Evolutionary conservation across 2,113 vertebrate species (phyloP).

Genomic region (Onychostoma macrolepis): DNA sequence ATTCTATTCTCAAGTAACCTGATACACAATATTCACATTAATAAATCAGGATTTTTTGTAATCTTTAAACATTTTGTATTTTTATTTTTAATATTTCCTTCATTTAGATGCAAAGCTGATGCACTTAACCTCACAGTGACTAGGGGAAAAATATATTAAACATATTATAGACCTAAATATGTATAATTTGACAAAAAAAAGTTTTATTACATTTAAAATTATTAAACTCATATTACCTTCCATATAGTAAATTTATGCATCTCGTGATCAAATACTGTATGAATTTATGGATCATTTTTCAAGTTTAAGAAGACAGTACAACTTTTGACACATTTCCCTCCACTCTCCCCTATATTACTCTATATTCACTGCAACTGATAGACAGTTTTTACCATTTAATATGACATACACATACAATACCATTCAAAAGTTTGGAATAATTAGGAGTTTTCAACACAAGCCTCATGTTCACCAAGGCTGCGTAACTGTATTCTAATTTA

Average conservation of each 20-base stretch:
- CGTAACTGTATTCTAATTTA: not conserved
- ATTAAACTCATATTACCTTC: not conserved
- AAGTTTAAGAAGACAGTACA: not conserved
- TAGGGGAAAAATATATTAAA: no score
- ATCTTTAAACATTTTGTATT: no score
- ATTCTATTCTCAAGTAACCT: not conserved
- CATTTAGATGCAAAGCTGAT: no score
- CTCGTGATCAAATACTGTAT: not conserved
- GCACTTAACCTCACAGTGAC: no score
- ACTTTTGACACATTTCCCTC: not conserved
- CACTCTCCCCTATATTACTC: not conserved
- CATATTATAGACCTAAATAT: no score
- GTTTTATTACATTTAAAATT: no score
- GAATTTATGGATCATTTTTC: not conserved
- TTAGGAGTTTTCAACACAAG: not conserved
- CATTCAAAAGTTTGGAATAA: not conserved
- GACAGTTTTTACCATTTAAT: not conserved
- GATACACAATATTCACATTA: not conserved
- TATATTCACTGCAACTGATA: not conserved
- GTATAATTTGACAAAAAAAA: no score
- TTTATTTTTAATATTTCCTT: no score
- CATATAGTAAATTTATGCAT: not conserved
- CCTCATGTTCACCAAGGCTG: not conserved
- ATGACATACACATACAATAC: not conserved
- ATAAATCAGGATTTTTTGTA: no score